Evolutionary conservation across 2,888 invertebrate species (phyloP), one percentile per base, ranked within the genome.

Genomic region (Mongoloraphidia duomilia): DNA sequence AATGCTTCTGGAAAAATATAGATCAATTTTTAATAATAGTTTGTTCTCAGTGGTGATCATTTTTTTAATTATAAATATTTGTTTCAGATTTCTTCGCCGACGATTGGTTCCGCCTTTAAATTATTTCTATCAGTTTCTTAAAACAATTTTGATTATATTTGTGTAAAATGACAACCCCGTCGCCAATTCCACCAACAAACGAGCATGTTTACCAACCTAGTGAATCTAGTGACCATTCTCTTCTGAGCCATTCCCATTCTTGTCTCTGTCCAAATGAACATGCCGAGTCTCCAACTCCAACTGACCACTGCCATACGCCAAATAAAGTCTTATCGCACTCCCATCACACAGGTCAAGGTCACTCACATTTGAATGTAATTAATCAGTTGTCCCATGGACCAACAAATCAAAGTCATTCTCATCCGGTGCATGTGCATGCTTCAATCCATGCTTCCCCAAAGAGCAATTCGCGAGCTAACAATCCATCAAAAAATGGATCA

Each of bases 201-300:
- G 52, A 52, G 39, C 66, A 68, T 33, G 14, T 36, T 34, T 66
- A 66, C 54, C 66, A 63, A 53, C 61, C 48, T 3, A 65, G 64
- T 55, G 65, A 66, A 50, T 57, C 62, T 35, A 65, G 64, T 55
- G 66, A 66, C 47, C 64, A 64, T 52, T 62, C 60, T 9, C 56
- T 65, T n/a, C 56, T 65, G 13, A 55, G 53, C 11, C 65, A 64
- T 51, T 52, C 57, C 8, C 64, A 65, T 53, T 50, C 60, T 9
- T 64, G 64, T 53, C 58, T 60, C 26, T 67, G 66, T 51, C 56
- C 48, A 3, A 47, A 40, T 14, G 47, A 47, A 12, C 39, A 41
- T 33, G 17, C 40, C 9, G 40, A 39, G 10, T 17, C 47, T 12
- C 40, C 40, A n/a, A 33, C 47, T 4, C 34, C 47, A 12, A 45